Evolutionary conservation across 2,888 invertebrate genomes (phyloP).

Genomic region (Toxonevra muliebris): DNA sequence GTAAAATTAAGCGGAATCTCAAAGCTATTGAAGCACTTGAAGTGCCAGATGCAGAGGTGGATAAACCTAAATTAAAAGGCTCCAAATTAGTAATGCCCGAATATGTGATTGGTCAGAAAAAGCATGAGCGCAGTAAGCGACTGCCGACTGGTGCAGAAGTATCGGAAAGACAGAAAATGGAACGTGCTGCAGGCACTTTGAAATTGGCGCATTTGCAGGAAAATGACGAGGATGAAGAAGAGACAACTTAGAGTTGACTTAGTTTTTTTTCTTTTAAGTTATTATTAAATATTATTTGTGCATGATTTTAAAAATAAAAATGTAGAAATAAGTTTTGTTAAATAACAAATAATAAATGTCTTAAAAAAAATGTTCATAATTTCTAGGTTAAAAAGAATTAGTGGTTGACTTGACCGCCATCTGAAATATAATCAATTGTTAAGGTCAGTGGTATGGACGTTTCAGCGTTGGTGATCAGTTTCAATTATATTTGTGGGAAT

Average conservation of each 20-base stretch:
- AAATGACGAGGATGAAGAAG: slow-evolving; percentile 64
- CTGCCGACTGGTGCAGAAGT: slow-evolving; percentile 21
- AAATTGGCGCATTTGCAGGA: slow-evolving; percentile 69
- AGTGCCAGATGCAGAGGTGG: slow-evolving; percentile 52
- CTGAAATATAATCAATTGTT: no score
- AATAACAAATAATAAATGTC: no score
- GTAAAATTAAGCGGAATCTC: slow-evolving; percentile 52
- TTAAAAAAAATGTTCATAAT: no score
- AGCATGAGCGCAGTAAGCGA: slow-evolving; percentile 62
- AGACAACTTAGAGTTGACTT: slow-evolving; percentile 7
- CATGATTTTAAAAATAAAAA: no score
- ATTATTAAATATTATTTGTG: no score
- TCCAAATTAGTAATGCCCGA: slow-evolving; percentile 84
- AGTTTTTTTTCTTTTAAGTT: no score
- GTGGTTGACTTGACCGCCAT: no score
- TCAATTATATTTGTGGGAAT: no score
- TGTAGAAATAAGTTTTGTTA: no score
- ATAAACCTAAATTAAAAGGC: slow-evolving; percentile 70
- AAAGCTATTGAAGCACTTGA: slow-evolving; percentile 51
- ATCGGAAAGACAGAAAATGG: slow-evolving; percentile 51
- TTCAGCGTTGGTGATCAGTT: no score
- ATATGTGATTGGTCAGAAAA: slow-evolving; percentile 78
- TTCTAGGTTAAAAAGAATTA: no score
- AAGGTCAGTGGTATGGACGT: no score
- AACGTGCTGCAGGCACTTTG: slow-evolving; percentile 56